Evolutionary conservation across 2,888 invertebrate genomes (phyloP).

Genomic region (Coelopa pilipes): DNA sequence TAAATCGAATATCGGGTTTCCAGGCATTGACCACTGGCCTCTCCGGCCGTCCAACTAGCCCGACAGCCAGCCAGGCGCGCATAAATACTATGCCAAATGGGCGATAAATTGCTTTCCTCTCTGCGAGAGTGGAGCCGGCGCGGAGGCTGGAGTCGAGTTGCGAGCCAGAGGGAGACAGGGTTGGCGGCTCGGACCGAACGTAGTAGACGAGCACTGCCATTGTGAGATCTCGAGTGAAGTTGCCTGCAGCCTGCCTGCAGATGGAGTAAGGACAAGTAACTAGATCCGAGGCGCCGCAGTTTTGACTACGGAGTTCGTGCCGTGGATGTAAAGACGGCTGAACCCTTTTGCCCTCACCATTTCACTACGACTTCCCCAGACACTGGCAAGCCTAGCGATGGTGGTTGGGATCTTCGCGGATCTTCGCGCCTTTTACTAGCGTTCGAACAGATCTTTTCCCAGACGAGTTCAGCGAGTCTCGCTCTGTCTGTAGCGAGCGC

Average conservation of each 20-base stretch:
- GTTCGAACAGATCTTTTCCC: conserved; percentile 39
- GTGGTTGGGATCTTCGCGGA: neutral
- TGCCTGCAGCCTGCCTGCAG: neutral
- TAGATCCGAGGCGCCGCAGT: neutral
- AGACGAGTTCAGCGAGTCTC: no score
- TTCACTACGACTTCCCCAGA: neutral
- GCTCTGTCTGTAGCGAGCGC: conserved; percentile 5
- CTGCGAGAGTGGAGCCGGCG: conserved; percentile 17
- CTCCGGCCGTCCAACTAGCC: neutral
- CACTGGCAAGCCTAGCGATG: neutral
- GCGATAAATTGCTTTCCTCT: conserved; percentile 58
- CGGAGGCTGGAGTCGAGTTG: conserved; percentile 14
- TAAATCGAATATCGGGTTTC: conserved; percentile 62
- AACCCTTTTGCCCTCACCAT: no score
- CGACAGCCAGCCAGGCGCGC: conserved; percentile 32
- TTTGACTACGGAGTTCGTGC: neutral
- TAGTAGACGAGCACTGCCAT: neutral
- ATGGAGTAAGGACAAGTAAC: neutral
- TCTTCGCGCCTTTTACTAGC: conserved; percentile 51
- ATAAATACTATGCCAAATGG: conserved; percentile 56
- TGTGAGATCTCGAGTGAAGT: neutral
- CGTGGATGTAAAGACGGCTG: no score
- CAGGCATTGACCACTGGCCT: conserved; percentile 32
- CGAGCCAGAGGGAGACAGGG: conserved; percentile 9
- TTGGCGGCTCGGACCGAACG: neutral